These are phyloP conservation scores for Regulus satrapa DNA, from an alignment of 2,113 vertebrate genomes.

Conservation along the genomic window DNA sequence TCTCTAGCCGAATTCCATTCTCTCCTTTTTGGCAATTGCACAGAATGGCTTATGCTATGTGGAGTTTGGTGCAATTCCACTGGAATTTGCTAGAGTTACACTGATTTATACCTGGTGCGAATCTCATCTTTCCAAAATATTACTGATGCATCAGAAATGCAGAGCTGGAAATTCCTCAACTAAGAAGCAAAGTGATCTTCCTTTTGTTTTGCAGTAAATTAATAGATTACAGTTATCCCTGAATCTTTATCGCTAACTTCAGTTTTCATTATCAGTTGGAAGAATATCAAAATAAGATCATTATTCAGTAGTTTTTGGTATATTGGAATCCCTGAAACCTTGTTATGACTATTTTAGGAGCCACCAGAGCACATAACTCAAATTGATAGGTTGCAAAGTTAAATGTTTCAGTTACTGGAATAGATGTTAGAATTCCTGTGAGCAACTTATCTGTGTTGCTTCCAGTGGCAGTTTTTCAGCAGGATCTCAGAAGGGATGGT, in stretches of 20 bases:
- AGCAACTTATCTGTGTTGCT: neutral
- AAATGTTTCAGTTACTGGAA: neutral
- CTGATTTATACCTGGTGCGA: constrained; percentile 41
- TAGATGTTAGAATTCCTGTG: neutral
- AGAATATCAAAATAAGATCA: neutral
- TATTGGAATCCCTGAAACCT: neutral
- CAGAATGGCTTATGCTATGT: neutral
- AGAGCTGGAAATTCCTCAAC: neutral
- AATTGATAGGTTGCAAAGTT: neutral
- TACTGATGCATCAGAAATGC: neutral
- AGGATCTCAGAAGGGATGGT: neutral
- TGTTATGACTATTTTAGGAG: neutral
- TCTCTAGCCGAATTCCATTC: neutral
- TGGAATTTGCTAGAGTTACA: constrained; percentile 19
- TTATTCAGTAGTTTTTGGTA: neutral
- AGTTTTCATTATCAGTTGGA: neutral
- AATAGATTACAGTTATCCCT: neutral
- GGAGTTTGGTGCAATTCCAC: neutral
- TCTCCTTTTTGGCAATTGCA: neutral
- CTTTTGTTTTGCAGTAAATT: neutral
- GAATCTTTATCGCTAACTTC: neutral
- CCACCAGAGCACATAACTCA: neutral
- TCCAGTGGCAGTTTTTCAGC: neutral
- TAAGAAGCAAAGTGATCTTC: neutral
- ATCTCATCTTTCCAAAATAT: neutral